Conservation (phyloP, 2,113 vertebrate species). For the Columbina picui region DNA sequence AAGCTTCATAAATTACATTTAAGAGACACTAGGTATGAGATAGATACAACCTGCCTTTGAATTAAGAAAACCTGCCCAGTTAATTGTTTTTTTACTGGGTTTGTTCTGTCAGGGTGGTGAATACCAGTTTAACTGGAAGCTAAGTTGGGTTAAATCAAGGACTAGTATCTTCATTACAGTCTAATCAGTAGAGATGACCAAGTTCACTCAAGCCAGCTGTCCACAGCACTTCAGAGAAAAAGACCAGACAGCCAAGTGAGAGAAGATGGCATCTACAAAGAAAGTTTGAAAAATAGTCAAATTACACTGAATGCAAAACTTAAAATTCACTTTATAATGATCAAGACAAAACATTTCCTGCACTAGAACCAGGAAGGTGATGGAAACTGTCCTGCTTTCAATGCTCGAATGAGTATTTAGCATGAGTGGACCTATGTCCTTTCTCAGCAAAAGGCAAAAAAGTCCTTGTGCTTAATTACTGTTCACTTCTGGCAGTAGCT, state of each 20-base stretch:
- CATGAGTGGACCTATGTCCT: background rate
- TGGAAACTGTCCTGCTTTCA: background rate
- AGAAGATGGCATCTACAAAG: background rate
- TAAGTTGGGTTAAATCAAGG: background rate
- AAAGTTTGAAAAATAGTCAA: accelerated
- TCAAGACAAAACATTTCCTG: background rate
- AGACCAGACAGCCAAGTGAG: background rate
- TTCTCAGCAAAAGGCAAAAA: background rate
- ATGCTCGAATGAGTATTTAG: background rate
- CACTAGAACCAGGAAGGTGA: background rate
- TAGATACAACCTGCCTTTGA: background rate
- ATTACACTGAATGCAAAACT: background rate
- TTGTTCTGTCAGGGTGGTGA: background rate
- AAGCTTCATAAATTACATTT: background rate
- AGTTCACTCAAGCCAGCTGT: background rate
- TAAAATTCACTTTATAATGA: background rate
- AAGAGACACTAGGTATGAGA: background rate
- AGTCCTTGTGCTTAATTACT: background rate
- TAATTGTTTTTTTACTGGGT: background rate
- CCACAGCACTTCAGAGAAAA: background rate
- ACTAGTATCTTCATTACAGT: background rate
- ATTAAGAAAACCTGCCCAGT: background rate
- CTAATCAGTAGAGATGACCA: background rate
- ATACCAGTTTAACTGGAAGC: background rate
- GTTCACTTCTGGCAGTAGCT: background rate